Base-by-base conservation (phyloP, 2,113 vertebrate genomes). In the Anseranas semipalmata region DNA sequence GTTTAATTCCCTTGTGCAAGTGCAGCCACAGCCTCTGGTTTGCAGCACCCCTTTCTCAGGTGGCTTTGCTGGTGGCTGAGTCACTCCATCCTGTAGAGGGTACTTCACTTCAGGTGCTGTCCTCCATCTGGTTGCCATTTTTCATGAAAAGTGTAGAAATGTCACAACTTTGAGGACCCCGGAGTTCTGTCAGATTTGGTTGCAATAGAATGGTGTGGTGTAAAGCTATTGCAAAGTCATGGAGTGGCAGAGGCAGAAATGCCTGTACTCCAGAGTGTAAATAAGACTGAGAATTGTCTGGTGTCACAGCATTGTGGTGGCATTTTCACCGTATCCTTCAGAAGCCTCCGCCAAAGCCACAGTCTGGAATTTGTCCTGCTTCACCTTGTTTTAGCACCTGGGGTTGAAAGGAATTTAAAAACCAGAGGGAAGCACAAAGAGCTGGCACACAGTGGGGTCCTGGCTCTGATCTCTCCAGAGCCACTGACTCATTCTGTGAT, bases 391-490 rank as follows among this genome's bases (percentile, higher is more conserved):
- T 95, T 95, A 94, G 77, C 89, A 93, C 94, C 86, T 95, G 86
- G 90, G 77, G 76, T 79, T 89, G 77, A 94, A 96, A 87, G 27
- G 41, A 73, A 76, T 91, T 95, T 94, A 82, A 89, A 95, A 95
- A 95, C 53, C 89, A 67, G 81, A 95, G 59, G 50, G 71, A 91
- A 96, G 91, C 94, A 91, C 89, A 95, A 95, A 96, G 92, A 78
- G 16, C 87, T 95, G 95, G 95, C 89, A 92, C 92, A 39, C 94
- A 85, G 93, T 85, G 87, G 91, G 91, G 63, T 90, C 89, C 87
- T 92, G 92, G 87, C 96, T 96, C 92, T 96, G 95, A 95, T 95
- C 95, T 96, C 94, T 93, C 71, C 91, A 91, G 86, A 95, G 95
- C 86, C 91, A 93, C 86, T 95, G 92, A 94, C 94, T 96, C 89